Evolutionary conservation across 2,888 invertebrate species (phyloP).

Genomic region (Catocala nupta): DNA sequence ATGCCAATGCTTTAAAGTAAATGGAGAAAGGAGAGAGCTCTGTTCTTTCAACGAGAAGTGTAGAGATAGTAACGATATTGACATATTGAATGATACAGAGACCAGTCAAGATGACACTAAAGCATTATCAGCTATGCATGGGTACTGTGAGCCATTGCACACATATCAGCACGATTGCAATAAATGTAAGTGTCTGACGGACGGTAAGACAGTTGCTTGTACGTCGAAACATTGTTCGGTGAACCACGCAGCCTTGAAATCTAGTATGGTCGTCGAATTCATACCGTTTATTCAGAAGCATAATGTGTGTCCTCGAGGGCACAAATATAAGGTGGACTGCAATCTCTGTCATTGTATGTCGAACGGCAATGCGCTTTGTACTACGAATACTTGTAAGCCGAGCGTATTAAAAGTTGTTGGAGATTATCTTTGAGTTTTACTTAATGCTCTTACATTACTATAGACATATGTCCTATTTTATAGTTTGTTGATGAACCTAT

Average conservation of each 20-base stretch:
- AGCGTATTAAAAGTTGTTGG: background rate
- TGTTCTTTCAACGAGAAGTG: conserved; percentile 60
- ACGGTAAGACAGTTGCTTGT: conserved; percentile 68
- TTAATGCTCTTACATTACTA: background rate
- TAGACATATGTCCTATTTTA: too few relatives aligned
- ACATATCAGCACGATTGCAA: conserved; percentile 69
- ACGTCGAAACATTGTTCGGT: conserved; percentile 56
- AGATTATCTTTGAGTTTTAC: background rate
- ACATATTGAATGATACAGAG: background rate
- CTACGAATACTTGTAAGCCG: conserved; percentile 60
- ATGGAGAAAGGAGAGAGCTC: conserved; percentile 54
- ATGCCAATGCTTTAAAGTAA: conserved; percentile 61
- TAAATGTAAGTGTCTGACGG: conserved; percentile 66
- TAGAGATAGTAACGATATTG: conserved; percentile 3
- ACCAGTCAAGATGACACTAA: conserved; percentile 3
- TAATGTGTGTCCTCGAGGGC: conserved; percentile 62
- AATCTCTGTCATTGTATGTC: conserved; percentile 73
- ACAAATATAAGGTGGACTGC: conserved; percentile 70
- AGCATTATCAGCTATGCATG: conserved; percentile 55
- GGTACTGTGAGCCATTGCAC: conserved; percentile 73
- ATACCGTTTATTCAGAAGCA: conserved; percentile 64
- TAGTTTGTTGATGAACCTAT: too few relatives aligned
- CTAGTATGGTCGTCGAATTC: conserved; percentile 54
- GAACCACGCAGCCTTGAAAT: background rate
- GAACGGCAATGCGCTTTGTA: conserved; percentile 75